phyloP scores from a whole-genome alignment of 2,113 vertebrate genomes.

The Echinops telfairi region DNA sequence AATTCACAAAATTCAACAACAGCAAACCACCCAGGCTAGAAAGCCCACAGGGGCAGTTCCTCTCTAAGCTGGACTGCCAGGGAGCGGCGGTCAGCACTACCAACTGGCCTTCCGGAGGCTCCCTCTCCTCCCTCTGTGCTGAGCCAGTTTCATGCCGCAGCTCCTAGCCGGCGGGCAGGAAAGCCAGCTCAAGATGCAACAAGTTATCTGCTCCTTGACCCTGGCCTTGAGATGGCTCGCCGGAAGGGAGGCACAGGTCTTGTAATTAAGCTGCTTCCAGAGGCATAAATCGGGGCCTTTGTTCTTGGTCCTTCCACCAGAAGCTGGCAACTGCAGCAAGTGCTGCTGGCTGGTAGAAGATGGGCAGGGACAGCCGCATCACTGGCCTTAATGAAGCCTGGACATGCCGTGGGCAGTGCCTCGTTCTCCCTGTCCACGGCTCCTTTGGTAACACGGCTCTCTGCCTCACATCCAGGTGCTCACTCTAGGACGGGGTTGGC shows the following conservation, averaged over 20 bases:
- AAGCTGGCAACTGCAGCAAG: neutral
- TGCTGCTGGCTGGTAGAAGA: too few relatives aligned
- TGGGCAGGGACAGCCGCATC: too few relatives aligned
- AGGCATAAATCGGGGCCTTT: neutral
- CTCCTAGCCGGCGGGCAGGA: neutral
- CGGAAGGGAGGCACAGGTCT: neutral
- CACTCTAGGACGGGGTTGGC: rapidly evolving
- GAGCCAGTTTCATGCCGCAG: neutral
- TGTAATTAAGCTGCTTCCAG: neutral
- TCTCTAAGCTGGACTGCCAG: too few relatives aligned
- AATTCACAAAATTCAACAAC: too few relatives aligned
- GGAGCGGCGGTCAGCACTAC: neutral
- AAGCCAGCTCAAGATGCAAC: neutral
- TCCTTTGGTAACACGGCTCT: too few relatives aligned
- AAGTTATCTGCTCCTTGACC: neutral
- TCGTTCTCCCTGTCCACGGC: too few relatives aligned
- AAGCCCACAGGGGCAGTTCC: too few relatives aligned
- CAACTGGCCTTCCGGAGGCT: neutral
- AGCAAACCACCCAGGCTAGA: too few relatives aligned
- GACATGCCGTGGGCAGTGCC: too few relatives aligned
- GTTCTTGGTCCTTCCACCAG: neutral
- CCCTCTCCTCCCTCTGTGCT: too few relatives aligned
- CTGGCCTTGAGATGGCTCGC: neutral
- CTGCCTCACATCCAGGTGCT: neutral
- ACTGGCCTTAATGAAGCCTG: too few relatives aligned